Evolutionary conservation across 2,113 vertebrate species (phyloP).

Genomic region (Phyllopteryx taeniolatus): DNA sequence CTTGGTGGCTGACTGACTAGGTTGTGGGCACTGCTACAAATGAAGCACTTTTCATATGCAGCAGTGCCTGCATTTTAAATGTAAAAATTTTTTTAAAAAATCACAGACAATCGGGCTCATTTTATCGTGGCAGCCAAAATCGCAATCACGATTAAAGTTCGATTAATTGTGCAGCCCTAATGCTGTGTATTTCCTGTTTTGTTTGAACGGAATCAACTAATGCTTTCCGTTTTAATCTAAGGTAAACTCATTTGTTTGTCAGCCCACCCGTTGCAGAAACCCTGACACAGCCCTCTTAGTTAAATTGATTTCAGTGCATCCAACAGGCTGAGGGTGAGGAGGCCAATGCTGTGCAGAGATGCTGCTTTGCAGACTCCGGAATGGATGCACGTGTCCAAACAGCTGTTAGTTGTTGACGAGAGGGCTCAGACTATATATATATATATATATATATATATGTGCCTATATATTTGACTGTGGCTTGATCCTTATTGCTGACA

Average conservation of each 20-base stretch:
- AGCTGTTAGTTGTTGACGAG: slow-evolving; percentile 45
- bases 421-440: slow-evolving; percentile 12
- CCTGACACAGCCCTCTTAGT: slow-evolving; percentile 37
- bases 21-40: too few species aligned
- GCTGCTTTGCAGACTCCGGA: slow-evolving; percentile 46
- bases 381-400: slow-evolving; percentile 59
- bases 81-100: too few species aligned
- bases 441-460: not conserved
- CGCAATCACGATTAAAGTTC: too few species aligned
- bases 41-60: too few species aligned
- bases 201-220: slow-evolving; percentile 36
- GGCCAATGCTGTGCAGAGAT: slow-evolving; percentile 33
- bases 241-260: slow-evolving; percentile 25
- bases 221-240: slow-evolving; percentile 40
- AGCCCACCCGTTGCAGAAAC: slow-evolving; percentile 12
- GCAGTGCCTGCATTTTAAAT: too few species aligned
- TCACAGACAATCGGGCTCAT: too few species aligned
- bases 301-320: slow-evolving; percentile 27
- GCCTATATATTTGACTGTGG: slow-evolving; percentile 18
- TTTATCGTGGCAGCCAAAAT: too few species aligned
- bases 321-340: slow-evolving; percentile 6
- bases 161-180: too few species aligned
- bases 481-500: not conserved
- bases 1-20: too few species aligned
- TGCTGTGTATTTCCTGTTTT: not conserved